Evolutionary conservation across 1,140 invertebrate species (phyloP), one percentile per base, ranked within the genome.

Genomic region (Cherax destructor): DNA sequence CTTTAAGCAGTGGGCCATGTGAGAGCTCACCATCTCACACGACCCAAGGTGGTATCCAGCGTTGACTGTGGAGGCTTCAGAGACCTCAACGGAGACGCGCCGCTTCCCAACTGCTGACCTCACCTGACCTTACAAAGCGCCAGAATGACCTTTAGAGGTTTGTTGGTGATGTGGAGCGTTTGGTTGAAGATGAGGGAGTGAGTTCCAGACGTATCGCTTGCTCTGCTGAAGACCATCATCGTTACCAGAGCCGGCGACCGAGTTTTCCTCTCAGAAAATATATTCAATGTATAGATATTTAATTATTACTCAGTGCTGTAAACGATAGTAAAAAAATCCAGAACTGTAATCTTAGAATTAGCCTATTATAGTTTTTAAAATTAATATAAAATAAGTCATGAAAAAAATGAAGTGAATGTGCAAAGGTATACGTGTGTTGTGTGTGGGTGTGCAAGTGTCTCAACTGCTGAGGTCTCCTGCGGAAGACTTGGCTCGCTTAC

Each of bases 1-100:
- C 5, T 65, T 65, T 18, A 11, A 1, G 13, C 61, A 65, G 61
- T 13, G 13, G 11, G 18, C 61, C 61, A 65, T 65, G 61, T 65
- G 61, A 65, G 21, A n/a, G 61, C 1, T 65, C 5, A 65, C 1
- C 61, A n/a, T 69, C 21, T 21, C 13, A 18, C 65, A 69, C 21
- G 65, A 69, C 13, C 18, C 30, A 41, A 41, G 13, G 5, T 11
- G 65, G 65, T 69, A 6, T 69, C 65, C 21, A 18, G 65, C 18
- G 65, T 21, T 11, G 65, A 11, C 21, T 41, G 30, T 41, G 30
- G 65, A 11, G 13, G 65, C 41, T 13, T 69, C 30, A 88, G 86
- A 80, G 86, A 88, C 78, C 86, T 88, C 86, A 88, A 88, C 86
- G 78, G 78, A 50, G 24, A 21, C 50, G 47, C 10, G 13, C 11